Base-by-base conservation (phyloP, 2,888 invertebrate species). In the Oxystoma pomonae region DNA sequence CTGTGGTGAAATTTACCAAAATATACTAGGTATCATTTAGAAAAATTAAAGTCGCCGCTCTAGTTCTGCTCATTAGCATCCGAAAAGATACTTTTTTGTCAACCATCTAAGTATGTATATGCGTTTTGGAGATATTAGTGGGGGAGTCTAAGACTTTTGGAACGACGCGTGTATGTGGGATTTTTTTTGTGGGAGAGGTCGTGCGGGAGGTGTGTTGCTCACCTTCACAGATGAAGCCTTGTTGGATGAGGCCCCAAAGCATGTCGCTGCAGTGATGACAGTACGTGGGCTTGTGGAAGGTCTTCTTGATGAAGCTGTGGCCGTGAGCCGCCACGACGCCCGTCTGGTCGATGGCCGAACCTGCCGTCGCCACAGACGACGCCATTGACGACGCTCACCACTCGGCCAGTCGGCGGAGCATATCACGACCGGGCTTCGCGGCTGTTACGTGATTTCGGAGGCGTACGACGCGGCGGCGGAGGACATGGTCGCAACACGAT, bases 191-290 rank as follows among this genome's bases (percentile, higher is more conserved):
- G n/a, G n/a, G n/a, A n/a, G n/a, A n/a, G n/a, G n/a, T n/a, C n/a
- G n/a, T n/a, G n/a, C n/a, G n/a, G n/a, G n/a, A n/a, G n/a, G 50
- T n/a, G 7, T 60, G 55, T 49, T 57, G 60, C 85, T 84, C 84
- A 98, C 98, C 97, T 94, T 98, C 98, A 88, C 99, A 99, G 82
- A 96, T 94, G 87, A 94, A 97, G 84, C 98, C 99, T 86, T 98
- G 98, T 84, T 97, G 96, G 83, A 98, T 96, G 85, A 98, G 90
- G 82, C 98, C 98, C 99, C 99, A 99, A 80, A 99, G 90, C 89
- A 98, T 92, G 85, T 99, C 99, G 83, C 97, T 96, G 88, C 99
- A 99, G 87, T 98, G 97, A 87, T 99, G 98, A 87, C 99, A 99
- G 87, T 98, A 98, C 79, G 97, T 96, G 82, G 98, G 98, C 88